phyloP scores from a whole-genome alignment of 2,888 invertebrate genomes.

The Drosophila paramelanica region DNA sequence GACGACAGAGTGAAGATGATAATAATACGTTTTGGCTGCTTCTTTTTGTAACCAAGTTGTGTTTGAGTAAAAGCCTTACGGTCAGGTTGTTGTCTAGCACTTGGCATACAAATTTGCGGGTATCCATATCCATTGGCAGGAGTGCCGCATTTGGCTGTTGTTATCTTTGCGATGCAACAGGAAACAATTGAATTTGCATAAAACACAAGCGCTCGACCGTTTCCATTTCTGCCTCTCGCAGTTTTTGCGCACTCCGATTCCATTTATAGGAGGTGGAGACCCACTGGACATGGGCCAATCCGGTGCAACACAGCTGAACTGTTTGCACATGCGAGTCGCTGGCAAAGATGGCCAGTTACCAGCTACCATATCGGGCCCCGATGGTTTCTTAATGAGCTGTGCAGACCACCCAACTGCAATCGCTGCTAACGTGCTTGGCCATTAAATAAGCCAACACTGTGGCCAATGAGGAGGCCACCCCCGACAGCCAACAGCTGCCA shows the following conservation, averaged over 20 bases:
- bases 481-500: conserved; percentile 27
- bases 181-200: conserved; percentile 79
- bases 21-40: not conserved
- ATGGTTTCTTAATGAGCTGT: conserved; percentile 73
- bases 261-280: conserved; percentile 31
- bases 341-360: conserved; percentile 34
- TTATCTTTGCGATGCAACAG: conserved; percentile 70
- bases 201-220: conserved; percentile 68
- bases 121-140: conserved; percentile 47
- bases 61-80: conserved; percentile 15
- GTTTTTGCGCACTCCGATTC: conserved; percentile 53
- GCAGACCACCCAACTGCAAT: conserved; percentile 49
- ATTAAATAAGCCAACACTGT: conserved; percentile 52
- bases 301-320: not conserved
- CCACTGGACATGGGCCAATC: conserved; percentile 4
- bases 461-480: conserved; percentile 14
- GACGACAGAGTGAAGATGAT: conserved; percentile 1
- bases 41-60: conserved; percentile 3
- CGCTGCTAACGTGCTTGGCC: conserved; percentile 37
- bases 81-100: conserved; percentile 12
- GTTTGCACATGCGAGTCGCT: conserved; percentile 22
- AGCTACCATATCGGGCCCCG: conserved; percentile 45
- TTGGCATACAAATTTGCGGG: conserved; percentile 19
- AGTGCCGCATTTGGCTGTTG: conserved; percentile 35
- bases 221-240: conserved; percentile 48